Conservation (phyloP, 1,140 invertebrate genomes). For the Tetraneura akinire region DNA sequence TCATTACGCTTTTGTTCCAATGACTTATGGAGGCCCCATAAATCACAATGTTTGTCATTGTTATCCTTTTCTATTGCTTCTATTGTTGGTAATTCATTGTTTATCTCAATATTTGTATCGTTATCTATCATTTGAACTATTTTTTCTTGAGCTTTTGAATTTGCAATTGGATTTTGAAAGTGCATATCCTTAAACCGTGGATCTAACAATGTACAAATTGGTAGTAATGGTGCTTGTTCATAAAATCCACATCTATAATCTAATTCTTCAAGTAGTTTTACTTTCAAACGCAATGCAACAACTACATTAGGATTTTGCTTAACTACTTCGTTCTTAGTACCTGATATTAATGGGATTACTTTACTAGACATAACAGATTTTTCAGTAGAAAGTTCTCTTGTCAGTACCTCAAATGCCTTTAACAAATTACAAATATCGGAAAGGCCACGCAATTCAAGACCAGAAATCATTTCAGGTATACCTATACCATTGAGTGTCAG, state of each 20-base stretch:
- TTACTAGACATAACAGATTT: constrained; percentile 59
- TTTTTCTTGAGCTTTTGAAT: background rate
- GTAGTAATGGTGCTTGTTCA: constrained; percentile 56
- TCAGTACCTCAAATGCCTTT: constrained; percentile 58
- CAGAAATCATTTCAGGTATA: constrained; percentile 56
- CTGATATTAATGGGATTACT: constrained; percentile 58
- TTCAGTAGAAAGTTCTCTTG: constrained; percentile 59
- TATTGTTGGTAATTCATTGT: background rate
- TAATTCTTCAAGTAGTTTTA: no score
- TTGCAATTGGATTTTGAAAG: constrained; percentile 51
- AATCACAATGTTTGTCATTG: constrained; percentile 1
- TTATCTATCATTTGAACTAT: background rate
- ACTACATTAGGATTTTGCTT: background rate
- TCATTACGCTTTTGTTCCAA: background rate
- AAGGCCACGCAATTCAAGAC: constrained; percentile 56
- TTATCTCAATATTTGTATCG: background rate
- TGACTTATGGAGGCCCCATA: background rate
- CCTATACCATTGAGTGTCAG: background rate
- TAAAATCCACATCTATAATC: constrained; percentile 56
- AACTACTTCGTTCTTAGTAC: constrained; percentile 55
- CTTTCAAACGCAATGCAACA: constrained; percentile 53
- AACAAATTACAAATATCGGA: constrained; percentile 56
- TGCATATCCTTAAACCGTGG: constrained; percentile 56
- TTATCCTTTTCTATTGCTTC: background rate
- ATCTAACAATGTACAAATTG: constrained; percentile 58